Conservation (phyloP, 2,888 invertebrate species). For the Villa cingulata region DNA sequence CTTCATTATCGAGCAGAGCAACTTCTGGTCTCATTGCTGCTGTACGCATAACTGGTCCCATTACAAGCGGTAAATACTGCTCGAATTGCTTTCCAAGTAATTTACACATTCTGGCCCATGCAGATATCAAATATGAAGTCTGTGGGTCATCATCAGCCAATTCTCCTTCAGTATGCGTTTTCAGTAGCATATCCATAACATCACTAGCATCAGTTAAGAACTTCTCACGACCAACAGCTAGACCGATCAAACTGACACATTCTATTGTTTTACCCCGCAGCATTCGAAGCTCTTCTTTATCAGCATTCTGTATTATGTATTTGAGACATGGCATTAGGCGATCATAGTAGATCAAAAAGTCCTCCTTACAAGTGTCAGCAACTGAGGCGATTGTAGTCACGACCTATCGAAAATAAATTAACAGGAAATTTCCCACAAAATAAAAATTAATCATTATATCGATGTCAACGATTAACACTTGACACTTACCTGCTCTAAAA, state of each 20-base stretch:
- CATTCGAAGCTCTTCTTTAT: conserved; percentile 72
- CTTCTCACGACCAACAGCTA: conserved; percentile 69
- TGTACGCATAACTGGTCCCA: conserved; percentile 77
- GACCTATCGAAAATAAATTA: conserved; percentile 36
- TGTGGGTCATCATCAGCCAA: conserved; percentile 92
- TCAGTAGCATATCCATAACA: conserved; percentile 87
- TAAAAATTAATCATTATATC: background rate
- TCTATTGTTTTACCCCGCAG: conserved; percentile 97
- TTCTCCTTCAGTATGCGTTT: conserved; percentile 75
- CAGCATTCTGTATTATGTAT: conserved; percentile 92
- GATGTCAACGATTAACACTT: background rate
- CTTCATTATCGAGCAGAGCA: conserved; percentile 68
- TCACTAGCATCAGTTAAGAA: conserved; percentile 86
- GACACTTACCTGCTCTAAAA: conserved; percentile 67
- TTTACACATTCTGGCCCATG: conserved; percentile 98
- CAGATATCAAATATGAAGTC: conserved; percentile 93
- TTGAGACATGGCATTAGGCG: conserved; percentile 87
- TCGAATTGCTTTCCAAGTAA: conserved; percentile 75
- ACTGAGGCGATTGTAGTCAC: conserved; percentile 98
- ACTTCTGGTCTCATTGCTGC: conserved; percentile 84
- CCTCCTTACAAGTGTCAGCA: conserved; percentile 94
- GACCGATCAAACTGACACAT: conserved; percentile 94
- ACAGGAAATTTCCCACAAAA: too few relatives aligned
- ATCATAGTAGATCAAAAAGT: conserved; percentile 90
- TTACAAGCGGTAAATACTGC: conserved; percentile 78